Conservation (phyloP, 2,113 vertebrate genomes). For the Serinus canaria region DNA sequence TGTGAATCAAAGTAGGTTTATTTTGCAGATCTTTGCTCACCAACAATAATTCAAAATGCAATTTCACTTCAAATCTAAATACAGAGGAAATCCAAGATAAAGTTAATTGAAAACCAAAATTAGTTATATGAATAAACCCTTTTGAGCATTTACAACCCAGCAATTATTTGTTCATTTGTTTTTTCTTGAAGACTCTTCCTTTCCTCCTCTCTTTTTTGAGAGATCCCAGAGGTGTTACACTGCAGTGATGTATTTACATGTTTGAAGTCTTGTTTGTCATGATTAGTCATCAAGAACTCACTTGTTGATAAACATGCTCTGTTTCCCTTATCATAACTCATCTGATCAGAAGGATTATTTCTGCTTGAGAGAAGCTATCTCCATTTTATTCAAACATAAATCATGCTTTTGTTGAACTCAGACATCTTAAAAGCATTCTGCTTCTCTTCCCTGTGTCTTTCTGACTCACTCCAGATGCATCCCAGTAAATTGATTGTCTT, state of each 20-base stretch:
- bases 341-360: neutral
- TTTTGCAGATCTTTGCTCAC: neutral
- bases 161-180: neutral
- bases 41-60: neutral
- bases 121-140: neutral
- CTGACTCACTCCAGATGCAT: neutral
- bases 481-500: neutral
- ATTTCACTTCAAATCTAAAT: neutral
- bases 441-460: neutral
- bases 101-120: neutral
- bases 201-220: neutral
- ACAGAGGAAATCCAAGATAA: neutral
- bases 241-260: neutral
- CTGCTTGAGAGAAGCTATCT: neutral
- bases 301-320: neutral
- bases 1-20: neutral
- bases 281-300: neutral
- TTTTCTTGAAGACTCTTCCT: neutral
- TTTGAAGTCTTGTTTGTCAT: neutral
- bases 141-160: neutral
- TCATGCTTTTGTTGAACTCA: neutral
- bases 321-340: neutral
- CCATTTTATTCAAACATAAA: neutral
- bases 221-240: neutral
- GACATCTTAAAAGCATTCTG: neutral